These are phyloP conservation scores for Cynoglossus semilaevis DNA, from an alignment of 2,113 vertebrate species.

Conservation along the genomic window DNA sequence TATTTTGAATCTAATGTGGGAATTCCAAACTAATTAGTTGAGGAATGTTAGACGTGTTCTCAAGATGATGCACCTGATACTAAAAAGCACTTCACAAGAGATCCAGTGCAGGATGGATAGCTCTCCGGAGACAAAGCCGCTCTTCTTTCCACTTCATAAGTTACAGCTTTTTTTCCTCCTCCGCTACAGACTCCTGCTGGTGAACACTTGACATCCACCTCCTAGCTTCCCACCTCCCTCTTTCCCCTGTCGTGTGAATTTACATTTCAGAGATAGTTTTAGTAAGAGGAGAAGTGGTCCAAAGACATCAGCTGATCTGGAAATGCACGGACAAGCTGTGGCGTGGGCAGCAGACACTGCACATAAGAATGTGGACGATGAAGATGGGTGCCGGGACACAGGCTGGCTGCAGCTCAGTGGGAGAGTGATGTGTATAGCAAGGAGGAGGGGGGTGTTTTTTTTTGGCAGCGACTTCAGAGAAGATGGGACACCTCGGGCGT, in stretches of 20 bases:
- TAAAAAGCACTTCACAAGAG: constrained; percentile 90
- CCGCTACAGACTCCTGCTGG: constrained; percentile 49
- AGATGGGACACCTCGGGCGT: constrained; percentile 46
- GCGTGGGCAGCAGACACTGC: background rate
- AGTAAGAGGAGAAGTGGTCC: constrained; percentile 73
- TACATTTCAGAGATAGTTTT: constrained; percentile 78
- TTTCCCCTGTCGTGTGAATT: constrained; percentile 81
- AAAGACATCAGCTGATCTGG: constrained; percentile 72
- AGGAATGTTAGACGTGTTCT: constrained; percentile 96
- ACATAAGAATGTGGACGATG: background rate
- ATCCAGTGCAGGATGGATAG: constrained; percentile 83
- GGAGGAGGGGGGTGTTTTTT: constrained; percentile 19
- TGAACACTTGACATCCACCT: constrained; percentile 71
- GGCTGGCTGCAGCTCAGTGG: constrained; percentile 26
- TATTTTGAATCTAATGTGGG: constrained; percentile 77
- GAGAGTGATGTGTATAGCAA: constrained; percentile 4
- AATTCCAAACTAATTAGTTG: constrained; percentile 92
- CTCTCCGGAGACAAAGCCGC: constrained; percentile 79
- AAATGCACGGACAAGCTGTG: constrained; percentile 9
- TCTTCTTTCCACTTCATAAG: constrained; percentile 80
- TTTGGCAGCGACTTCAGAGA: constrained; percentile 54
- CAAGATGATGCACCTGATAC: constrained; percentile 99
- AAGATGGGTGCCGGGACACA: constrained; percentile 4
- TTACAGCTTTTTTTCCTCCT: constrained; percentile 65
- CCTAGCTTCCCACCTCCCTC: constrained; percentile 32